Evolutionary conservation across 2,113 vertebrate species (phyloP), one percentile per base, ranked within the genome.

Genomic region (Myiopsitta monachus): DNA sequence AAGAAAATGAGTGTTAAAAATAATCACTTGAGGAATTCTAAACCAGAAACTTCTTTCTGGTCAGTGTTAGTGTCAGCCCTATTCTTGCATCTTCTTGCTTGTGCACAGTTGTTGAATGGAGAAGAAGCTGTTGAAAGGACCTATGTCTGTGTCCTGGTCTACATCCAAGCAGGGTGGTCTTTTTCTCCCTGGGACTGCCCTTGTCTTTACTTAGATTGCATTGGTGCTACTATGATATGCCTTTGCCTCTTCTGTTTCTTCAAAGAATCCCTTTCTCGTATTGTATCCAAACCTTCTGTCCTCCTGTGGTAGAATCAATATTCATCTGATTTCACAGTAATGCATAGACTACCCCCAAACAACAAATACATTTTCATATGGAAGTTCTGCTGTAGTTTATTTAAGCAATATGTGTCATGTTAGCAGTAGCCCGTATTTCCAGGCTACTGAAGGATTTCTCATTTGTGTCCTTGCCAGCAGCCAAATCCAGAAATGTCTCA

Each of bases 401-500:
- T 88, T 89, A 78, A 85, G 75, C 51, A 26, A 7, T 72, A 14
- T 63, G 43, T 61, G 72, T 52, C 14, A 7, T 83, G 43, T 61
- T 90, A 94, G 70, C 6, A 1, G 66, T 83, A 83, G 51, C 57
- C 78, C 41, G 0, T 90, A 61, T 93, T 94, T 83, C 81, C 88
- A 15, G 17, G 72, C 76, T 87, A 59, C 88, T 70, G 76, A 78
- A 90, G 69, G 83, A 88, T 87, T 94, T 95, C 78, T 94, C 81
- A 61, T 92, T 92, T 90, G 54, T 86, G 76, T 51, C 91, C 92
- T 93, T 92, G 90, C 91, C 92, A 88, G 94, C 59, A 94, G 92
- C 80, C 75, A 95, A 85, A 83, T 94, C 47, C 89, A 90, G 87
- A 67, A 67, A 92, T 88, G 76, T 86, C 83, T 83, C 63, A 0